A percentile compares a stretch with the other conserved stretches of the same genome.
Evolutionary conservation across 2,113 vertebrate species (phyloP).

Genomic region (Aix galericulata): DNA sequence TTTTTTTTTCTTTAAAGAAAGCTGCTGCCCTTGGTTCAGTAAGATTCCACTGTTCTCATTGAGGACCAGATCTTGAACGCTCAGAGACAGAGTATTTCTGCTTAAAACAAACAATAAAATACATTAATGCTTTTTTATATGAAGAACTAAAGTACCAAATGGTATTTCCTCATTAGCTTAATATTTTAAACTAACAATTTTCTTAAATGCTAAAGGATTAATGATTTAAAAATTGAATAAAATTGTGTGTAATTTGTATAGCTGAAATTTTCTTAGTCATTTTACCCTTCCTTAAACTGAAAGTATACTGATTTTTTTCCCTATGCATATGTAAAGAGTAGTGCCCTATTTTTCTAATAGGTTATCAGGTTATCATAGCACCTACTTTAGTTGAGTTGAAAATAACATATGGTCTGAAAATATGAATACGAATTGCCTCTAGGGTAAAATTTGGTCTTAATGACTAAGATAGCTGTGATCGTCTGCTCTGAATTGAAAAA

Average conservation of each 20-base stretch:
- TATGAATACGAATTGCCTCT: not conserved
- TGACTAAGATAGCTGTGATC: not conserved
- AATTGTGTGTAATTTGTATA: not conserved
- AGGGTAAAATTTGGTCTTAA: not conserved
- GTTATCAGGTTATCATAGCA: not conserved
- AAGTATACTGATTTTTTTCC: not conserved
- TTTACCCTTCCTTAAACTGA: not conserved
- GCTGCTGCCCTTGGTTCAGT: not conserved
- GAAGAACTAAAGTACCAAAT: not conserved
- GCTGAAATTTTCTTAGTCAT: not conserved
- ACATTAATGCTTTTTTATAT: not conserved
- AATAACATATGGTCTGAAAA: not conserved
- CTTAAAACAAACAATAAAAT: not conserved
- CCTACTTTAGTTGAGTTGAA: not conserved
- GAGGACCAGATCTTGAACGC: not conserved
- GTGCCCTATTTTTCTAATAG: not conserved
- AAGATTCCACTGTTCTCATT: not conserved
- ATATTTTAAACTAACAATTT: not conserved
- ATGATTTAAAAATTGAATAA: not conserved
- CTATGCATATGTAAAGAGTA: not conserved
- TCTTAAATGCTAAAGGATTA: not conserved
- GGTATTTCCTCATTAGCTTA: not conserved
- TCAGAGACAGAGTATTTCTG: not conserved
- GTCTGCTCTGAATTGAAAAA: not conserved
- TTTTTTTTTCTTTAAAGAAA: not conserved